These are phyloP conservation scores for Acanthornis magna DNA, from an alignment of 2,797 vertebrate genomes.

Conservation along the genomic window DNA sequence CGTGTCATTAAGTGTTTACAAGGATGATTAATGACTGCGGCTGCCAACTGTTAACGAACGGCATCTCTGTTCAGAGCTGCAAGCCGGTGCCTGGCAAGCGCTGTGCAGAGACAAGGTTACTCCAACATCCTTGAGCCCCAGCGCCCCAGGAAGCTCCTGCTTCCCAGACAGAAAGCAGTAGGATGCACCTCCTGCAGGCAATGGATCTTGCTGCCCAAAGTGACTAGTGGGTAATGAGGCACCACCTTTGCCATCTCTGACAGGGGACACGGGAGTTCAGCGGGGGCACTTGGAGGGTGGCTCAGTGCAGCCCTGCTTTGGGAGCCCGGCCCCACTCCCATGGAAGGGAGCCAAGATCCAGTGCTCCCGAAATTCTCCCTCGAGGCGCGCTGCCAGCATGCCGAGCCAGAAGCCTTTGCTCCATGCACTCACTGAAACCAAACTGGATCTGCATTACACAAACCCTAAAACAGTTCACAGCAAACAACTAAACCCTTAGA, in stretches of 20 bases:
- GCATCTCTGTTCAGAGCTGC: slow-evolving; percentile 28
- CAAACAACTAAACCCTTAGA: fast-evolving
- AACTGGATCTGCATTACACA: neutral
- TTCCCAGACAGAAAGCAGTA: neutral
- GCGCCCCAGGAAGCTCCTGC: neutral
- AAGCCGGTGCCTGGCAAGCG: neutral
- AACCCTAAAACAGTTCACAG: neutral
- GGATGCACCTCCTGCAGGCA: neutral
- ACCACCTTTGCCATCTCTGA: neutral
- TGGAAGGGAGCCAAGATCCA: fast-evolving
- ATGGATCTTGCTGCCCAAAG: fast-evolving
- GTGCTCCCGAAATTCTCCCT: fast-evolving
- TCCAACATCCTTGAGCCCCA: neutral
- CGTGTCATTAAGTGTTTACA: slow-evolving; percentile 61
- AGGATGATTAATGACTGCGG: slow-evolving; percentile 62
- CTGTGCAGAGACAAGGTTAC: neutral
- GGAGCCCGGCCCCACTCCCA: fast-evolving
- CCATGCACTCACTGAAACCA: neutral
- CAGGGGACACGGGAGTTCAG: neutral
- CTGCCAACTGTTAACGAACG: slow-evolving; percentile 46
- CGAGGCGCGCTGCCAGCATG: fast-evolving
- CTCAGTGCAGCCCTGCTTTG: neutral
- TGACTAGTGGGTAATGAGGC: fast-evolving
- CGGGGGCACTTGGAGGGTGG: no score
- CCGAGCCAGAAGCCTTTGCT: neutral